Conservation (phyloP, 2,797 vertebrate species). For the Cuniculus paca region DNA sequence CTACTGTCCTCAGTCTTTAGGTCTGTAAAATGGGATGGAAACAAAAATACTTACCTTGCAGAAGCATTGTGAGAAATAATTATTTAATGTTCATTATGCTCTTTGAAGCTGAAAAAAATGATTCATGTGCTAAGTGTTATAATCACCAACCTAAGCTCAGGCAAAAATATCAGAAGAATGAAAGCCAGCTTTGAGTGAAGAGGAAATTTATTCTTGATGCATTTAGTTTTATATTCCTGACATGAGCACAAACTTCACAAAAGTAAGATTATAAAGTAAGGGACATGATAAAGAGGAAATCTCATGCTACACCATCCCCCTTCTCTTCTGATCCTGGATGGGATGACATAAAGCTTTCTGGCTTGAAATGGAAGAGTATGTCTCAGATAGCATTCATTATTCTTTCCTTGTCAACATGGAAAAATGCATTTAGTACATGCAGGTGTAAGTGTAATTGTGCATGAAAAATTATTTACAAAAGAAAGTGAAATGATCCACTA, state of each 20-base stretch:
- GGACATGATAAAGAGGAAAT: constrained; percentile 10
- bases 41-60: constrained; percentile 62
- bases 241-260: constrained; percentile 4
- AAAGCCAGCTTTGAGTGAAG: constrained; percentile 48
- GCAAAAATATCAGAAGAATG: constrained; percentile 72
- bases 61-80: constrained; percentile 67
- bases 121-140: constrained; percentile 76
- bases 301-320: not conserved
- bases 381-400: not conserved
- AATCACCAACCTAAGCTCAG: constrained; percentile 59
- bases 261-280: constrained; percentile 38
- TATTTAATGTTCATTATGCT: constrained; percentile 62
- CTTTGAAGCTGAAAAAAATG: constrained; percentile 81
- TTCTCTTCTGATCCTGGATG: not conserved
- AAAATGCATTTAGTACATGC: constrained; percentile 66
- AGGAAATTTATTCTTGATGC: constrained; percentile 32
- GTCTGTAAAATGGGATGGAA: constrained; percentile 81
- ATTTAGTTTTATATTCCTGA: constrained; percentile 50
- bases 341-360: not conserved
- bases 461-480: constrained; percentile 78
- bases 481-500: constrained; percentile 64
- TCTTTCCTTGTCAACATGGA: not conserved
- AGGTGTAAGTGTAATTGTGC: constrained; percentile 69
- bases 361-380: not conserved
- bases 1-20: constrained; percentile 75